Base-by-base conservation (phyloP, 37 sponge, comb jelly and placozoan genomes). In the Spongilla lacustris region DNA sequence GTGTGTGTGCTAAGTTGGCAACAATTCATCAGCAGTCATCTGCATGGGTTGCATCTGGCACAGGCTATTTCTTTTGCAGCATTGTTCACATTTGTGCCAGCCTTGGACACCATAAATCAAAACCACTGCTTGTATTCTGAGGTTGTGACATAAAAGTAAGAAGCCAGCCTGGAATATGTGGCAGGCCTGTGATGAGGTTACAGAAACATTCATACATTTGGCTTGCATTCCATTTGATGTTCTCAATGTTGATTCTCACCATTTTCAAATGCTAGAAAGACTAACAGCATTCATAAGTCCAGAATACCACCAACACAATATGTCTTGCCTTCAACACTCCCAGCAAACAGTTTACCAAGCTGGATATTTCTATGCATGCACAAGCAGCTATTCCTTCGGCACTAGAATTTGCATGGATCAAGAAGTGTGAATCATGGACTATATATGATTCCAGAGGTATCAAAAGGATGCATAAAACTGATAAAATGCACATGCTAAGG, bases 21-120 rank as follows among this genome's bases (percentile, higher is more conserved):
- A 46, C 34, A 75, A 75, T 75, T 68, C 81, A 67, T 48, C 31
- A 29, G 81, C 69, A 28, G 78, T 77, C 23, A 37, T 85, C 41
- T 85, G 85, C 78, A 68, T 85, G 35, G 85, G 73, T 84, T 84
- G 84, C 76, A 21, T 31, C 46, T 49, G 75, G 84, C 41, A 84
- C 73, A 73, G 23, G 76, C 41, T 85, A 66, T 34, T 46, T 77
- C 23, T 85, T 50, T 78, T 77, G 58, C 68, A 76, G 71, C 69
- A 76, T 76, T 76, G 76, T 77, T 28, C 23, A 46, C 49, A 72
- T 83, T 73, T 83, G 67, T 83, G 49, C 72, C 70, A 36, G 33
- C 35, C 26, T 83, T 27, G 83, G 83, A 26, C 36, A 30, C 24
- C 77, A 34, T 48, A 78, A 78, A 21, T 36, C 79, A 78, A 6